Evolutionary conservation across 2,113 vertebrate species (phyloP), one percentile per base, ranked within the genome.

Genomic region (Archilochus colubris): DNA sequence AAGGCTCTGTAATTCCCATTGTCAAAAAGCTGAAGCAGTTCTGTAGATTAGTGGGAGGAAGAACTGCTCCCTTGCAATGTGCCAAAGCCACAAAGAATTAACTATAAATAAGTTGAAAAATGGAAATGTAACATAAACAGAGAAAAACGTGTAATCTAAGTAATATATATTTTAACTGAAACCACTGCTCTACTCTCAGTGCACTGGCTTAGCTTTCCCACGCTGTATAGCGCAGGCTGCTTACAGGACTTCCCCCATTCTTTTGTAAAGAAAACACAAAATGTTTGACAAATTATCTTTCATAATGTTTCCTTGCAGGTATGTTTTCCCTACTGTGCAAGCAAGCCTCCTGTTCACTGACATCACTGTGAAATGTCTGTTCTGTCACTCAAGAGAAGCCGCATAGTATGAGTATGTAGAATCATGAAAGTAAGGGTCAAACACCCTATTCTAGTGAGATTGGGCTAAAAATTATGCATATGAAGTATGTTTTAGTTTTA

Each of bases 101-200:
- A 0, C 24, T 44, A 9, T 10, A 31, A 53, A n/a, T 64, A 66
- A 0, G 0, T 0, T 67, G 53, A 62, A 31, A 73, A 79, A 64
- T 36, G 23, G 59, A 91, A 78, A 64, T 31, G 54, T 27, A 64
- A 86, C 68, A 50, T 76, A 82, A 74, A 48, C 38, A 51, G 23
- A 25, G 62, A 74, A 94, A 84, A 86, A 25, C 0, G 0, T 27
- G 25, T 55, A 83, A 86, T 51, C 23, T 31, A 13, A 88, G 36
- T 22, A 62, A 76, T 58, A 82, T 12, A 38, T 82, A 82, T 92
- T 84, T 95, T 80, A 90, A 79, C 24, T 16, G 68, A 73, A 94
- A 67, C 14, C n/a, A 27, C 31, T 13, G 24, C 33, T 40, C 25
- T 57, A 18, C 15, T 20, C 22, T 46, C 31, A 43, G 78, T 4